phyloP scores from a whole-genome alignment of 2,113 vertebrate species.

The Podocnemis expansa region DNA sequence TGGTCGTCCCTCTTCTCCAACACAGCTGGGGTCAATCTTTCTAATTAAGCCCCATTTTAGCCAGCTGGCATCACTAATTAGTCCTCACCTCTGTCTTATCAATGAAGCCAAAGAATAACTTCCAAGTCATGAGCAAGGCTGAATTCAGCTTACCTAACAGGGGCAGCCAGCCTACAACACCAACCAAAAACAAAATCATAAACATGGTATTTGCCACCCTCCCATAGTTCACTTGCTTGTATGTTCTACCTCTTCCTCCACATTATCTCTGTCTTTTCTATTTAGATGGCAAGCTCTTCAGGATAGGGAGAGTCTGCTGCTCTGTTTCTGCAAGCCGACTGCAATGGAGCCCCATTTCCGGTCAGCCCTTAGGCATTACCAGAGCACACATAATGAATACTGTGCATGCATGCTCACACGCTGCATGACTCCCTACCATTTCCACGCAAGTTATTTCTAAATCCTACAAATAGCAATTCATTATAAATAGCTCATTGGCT shows the following conservation, averaged over 20 bases:
- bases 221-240: too few relatives aligned
- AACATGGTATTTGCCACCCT: too few relatives aligned
- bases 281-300: too few relatives aligned
- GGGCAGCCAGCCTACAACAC: too few relatives aligned
- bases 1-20: background rate
- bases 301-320: too few relatives aligned
- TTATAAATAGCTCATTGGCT: background rate
- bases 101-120: background rate
- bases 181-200: background rate
- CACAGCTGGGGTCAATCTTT: background rate
- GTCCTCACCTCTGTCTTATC: background rate
- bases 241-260: too few relatives aligned
- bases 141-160: background rate
- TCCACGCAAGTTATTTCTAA: background rate
- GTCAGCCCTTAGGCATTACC: background rate
- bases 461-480: background rate
- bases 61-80: background rate
- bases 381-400: background rate
- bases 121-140: background rate
- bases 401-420: rapidly evolving
- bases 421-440: background rate
- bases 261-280: too few relatives aligned
- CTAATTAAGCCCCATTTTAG: background rate
- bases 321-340: too few relatives aligned
- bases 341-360: too few relatives aligned